Conservation (phyloP, 2,797 vertebrate genomes). For the Enteromius argenteus region DNA sequence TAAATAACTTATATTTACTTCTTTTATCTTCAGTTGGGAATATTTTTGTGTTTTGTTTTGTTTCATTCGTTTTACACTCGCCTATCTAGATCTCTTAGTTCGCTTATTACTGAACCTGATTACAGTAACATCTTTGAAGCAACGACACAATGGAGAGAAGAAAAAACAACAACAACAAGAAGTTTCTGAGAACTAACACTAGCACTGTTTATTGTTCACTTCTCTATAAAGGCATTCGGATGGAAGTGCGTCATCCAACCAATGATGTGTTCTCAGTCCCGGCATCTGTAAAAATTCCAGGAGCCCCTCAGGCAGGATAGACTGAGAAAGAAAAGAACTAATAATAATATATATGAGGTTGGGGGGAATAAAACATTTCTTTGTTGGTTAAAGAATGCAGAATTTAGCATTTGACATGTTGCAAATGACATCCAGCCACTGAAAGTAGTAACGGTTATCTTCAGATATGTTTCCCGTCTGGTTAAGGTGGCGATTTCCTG, state of each 20-base stretch:
- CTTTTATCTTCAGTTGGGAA: background rate
- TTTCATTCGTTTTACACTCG: background rate
- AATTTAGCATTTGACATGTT: background rate
- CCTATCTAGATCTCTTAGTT: background rate
- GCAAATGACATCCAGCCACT: background rate
- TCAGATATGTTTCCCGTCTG: slow-evolving; percentile 71
- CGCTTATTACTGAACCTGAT: background rate
- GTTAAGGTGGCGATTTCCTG: slow-evolving; percentile 79
- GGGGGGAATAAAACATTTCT: background rate
- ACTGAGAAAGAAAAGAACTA: background rate
- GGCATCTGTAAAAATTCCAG: background rate
- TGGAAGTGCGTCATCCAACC: slow-evolving; percentile 43
- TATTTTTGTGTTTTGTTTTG: background rate
- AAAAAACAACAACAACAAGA: background rate
- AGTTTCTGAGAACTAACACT: slow-evolving; percentile 29
- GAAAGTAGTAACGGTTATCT: background rate
- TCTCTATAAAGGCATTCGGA: slow-evolving; percentile 33
- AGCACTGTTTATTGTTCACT: slow-evolving; percentile 45
- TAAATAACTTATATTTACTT: background rate
- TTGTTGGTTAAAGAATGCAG: background rate
- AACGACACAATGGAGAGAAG: slow-evolving; percentile 7
- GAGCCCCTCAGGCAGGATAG: background rate
- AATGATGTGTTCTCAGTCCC: slow-evolving; percentile 31
- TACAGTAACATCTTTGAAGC: background rate
- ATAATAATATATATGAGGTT: background rate